Evolutionary conservation across 2,113 vertebrate species (phyloP).

Genomic region (Brachionichthys hirsutus): DNA sequence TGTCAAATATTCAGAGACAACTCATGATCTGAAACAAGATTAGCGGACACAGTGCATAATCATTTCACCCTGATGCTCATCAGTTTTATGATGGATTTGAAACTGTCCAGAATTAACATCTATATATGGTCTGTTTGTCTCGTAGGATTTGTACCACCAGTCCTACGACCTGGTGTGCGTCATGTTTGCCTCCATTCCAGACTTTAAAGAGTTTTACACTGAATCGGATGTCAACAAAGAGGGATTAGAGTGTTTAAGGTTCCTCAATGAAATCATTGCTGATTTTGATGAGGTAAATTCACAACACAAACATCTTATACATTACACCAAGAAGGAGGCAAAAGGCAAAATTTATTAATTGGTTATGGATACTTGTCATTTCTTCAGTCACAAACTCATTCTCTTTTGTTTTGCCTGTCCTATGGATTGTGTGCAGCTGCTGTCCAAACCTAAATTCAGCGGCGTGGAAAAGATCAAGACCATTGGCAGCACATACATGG

Average conservation of each 20-base stretch:
- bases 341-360: neutral
- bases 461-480: conserved; percentile 99
- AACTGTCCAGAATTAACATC: conserved; percentile 3
- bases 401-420: neutral
- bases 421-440: conserved; percentile 72
- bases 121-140: conserved; percentile 23
- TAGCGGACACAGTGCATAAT: neutral
- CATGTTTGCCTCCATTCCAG: conserved; percentile 98
- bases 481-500: conserved; percentile 98
- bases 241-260: conserved; percentile 93
- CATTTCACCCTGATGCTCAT: too few species aligned
- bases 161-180: conserved; percentile 97
- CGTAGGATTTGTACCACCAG: conserved; percentile 94
- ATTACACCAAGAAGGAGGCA: neutral
- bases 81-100: neutral
- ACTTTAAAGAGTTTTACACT: conserved; percentile 99
- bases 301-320: neutral
- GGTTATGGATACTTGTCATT: neutral
- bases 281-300: conserved; percentile 94
- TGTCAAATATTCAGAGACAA: neutral
- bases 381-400: neutral
- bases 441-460: conserved; percentile 98
- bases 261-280: conserved; percentile 96
- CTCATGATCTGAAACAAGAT: neutral
- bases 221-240: conserved; percentile 99